Conservation (phyloP, 2,113 vertebrate species). For the Geococcyx californianus region DNA sequence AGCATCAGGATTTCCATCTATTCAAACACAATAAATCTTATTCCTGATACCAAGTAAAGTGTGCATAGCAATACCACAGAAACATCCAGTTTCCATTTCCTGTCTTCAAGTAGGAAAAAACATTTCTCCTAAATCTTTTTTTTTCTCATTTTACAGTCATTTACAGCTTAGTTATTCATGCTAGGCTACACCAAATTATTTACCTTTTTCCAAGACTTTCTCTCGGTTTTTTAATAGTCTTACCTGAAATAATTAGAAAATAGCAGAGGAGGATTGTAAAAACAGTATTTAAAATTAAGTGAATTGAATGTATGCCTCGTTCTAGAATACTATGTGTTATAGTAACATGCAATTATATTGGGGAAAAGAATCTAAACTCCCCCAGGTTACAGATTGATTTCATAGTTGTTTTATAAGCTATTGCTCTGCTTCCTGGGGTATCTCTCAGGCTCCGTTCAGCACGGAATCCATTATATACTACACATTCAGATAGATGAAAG, state of each 20-base stretch:
- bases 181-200: neutral
- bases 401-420: constrained; percentile 48
- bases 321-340: neutral
- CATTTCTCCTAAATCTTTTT: neutral
- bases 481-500: constrained; percentile 28
- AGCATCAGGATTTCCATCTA: neutral
- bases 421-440: constrained; percentile 49
- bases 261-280: constrained; percentile 7
- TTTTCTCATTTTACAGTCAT: neutral
- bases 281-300: constrained; percentile 45
- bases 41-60: neutral
- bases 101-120: neutral
- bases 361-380: neutral
- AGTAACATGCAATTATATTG: constrained; percentile 31
- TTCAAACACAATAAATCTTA: neutral
- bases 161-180: constrained; percentile 14
- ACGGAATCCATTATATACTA: neutral
- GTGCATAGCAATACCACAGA: neutral
- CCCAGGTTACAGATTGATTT: constrained; percentile 36
- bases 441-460: neutral
- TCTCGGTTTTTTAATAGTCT: neutral
- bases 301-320: constrained; percentile 9
- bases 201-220: neutral
- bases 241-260: constrained; percentile 58
- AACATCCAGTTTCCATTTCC: neutral